Evolutionary conservation across 2,888 invertebrate genomes (phyloP), one percentile per base, ranked within the genome.

Genomic region (Copidosoma aretas): DNA sequence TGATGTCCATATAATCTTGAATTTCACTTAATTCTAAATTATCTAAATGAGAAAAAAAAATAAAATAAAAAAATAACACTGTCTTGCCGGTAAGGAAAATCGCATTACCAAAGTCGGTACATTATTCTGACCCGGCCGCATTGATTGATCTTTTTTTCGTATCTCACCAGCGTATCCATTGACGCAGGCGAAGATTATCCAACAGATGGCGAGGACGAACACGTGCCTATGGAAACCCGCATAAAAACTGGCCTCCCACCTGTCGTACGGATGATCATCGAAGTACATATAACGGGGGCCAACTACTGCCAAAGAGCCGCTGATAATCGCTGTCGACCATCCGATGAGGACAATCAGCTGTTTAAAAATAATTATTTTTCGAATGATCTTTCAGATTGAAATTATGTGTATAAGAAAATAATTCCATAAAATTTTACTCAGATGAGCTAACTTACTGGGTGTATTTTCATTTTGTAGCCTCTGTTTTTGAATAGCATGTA

Each of bases 161-260:
- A 21, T 74, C 76, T 83, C 80, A 88, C 89, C 89, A 79, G 89
- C 90, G 80, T 90, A 89, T 56, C 89, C 89, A 17, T 90, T 89
- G 39, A 85, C 84, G 74, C 90, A 90, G 0, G 89, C 88, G 60
- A 91, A 85, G 24, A 84, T 75, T 15, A 84, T 76, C 84, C 84
- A 84, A 2, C 77, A 75, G 1, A 84, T 54, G 15, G 77, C 75
- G 0, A 82, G 32, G 2, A 76, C 76, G 68, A 84, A 84, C 0
- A 72, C 76, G 5, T 78, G 77, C n/a, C 82, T 75, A 43, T 82
- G 80, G 0, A 82, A 73, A 10, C 80, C 81, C 0, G 81, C 82
- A 68, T 83, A 84, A 21, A 82, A 75, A 12, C 81, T 79, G 0
- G 83, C 78, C 63, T 81, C 81, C 4, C 77, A 5, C 15, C 65